Percentiles rank a stretch among this genome's conserved stretches.
These are phyloP conservation scores for Phallusia fumigata DNA, from an alignment of 23 tunicate genomes.

Conservation along the genomic window DNA sequence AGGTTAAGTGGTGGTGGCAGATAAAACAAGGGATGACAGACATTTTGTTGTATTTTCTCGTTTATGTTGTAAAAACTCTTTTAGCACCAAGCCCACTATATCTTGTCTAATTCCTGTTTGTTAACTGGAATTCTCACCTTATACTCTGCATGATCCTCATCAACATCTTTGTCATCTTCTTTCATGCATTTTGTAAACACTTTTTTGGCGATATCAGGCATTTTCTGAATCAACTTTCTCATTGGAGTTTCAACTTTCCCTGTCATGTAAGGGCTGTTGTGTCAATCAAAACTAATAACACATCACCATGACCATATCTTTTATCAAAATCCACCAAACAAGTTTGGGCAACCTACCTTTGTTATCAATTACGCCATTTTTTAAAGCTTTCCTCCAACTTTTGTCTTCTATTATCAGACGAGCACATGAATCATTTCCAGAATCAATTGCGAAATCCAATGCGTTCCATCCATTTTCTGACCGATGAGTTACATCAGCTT, in stretches of 20 bases:
- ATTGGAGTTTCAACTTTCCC: constrained; percentile 61
- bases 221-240: constrained; percentile 84
- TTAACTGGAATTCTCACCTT: too few relatives aligned
- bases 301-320: too few relatives aligned
- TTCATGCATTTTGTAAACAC: constrained; percentile 76
- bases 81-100: too few relatives aligned
- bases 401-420: constrained; percentile 47
- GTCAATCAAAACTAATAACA: neutral
- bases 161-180: constrained; percentile 27
- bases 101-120: too few relatives aligned
- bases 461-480: constrained; percentile 71
- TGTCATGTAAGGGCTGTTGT: too few relatives aligned
- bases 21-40: too few relatives aligned
- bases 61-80: too few relatives aligned
- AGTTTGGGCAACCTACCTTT: too few relatives aligned
- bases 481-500: constrained; percentile 65
- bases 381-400: constrained; percentile 77
- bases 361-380: constrained; percentile 55
- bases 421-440: constrained; percentile 55
- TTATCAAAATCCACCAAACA: too few relatives aligned
- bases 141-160: too few relatives aligned
- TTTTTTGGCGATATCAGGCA: constrained; percentile 82
- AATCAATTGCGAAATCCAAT: constrained; percentile 86
- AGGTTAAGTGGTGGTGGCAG: too few relatives aligned
- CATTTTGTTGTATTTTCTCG: too few relatives aligned